Percentiles rank a stretch among this genome's conserved stretches.
Conservation (phyloP, 1,140 invertebrate genomes). For the Choristoneura fumiferana region DNA sequence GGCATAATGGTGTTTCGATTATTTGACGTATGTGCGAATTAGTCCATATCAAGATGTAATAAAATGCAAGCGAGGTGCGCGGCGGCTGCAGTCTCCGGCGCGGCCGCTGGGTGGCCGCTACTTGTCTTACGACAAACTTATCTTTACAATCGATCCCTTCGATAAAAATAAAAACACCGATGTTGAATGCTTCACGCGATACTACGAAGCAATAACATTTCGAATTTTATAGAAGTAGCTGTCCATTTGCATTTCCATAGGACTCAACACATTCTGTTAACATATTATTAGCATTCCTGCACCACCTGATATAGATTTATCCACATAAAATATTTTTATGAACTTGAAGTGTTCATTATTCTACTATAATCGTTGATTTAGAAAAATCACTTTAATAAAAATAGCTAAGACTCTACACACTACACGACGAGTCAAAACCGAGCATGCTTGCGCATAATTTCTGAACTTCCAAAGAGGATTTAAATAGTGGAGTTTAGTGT, state of each 20-base stretch:
- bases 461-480: too few species aligned
- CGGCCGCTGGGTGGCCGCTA: constrained; percentile 67
- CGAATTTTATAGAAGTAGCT: constrained; percentile 63
- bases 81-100: constrained; percentile 24
- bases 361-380: background rate
- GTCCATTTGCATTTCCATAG: constrained; percentile 72
- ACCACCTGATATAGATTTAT: constrained; percentile 31
- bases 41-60: constrained; percentile 67
- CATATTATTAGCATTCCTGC: constrained; percentile 65
- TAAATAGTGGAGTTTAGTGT: too few species aligned
- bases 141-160: constrained; percentile 71
- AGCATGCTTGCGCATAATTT: too few species aligned
- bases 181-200: constrained; percentile 60
- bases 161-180: constrained; percentile 67
- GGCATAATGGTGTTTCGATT: constrained; percentile 48
- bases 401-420: background rate
- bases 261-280: constrained; percentile 65
- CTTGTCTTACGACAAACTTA: constrained; percentile 76
- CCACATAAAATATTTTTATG: constrained; percentile 23
- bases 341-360: constrained; percentile 2
- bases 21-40: constrained; percentile 71
- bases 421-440: too few species aligned
- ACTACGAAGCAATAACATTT: constrained; percentile 64
- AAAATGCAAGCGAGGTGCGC: constrained; percentile 60
- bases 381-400: background rate